Evolutionary conservation across 2,113 vertebrate genomes (phyloP).

Genomic region (Garra rufa): DNA sequence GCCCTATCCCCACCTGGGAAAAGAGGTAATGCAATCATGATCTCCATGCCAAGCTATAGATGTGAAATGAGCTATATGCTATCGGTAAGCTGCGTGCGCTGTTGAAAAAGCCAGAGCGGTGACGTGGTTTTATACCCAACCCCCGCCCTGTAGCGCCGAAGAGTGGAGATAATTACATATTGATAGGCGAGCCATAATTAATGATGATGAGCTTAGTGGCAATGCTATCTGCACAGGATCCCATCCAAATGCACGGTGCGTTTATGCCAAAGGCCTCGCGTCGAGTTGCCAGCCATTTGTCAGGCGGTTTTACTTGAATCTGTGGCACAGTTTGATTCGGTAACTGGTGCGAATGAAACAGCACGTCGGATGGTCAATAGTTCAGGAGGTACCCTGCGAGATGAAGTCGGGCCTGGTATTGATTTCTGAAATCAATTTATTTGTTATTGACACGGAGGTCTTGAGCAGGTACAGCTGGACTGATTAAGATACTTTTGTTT

Average conservation of each 20-base stretch:
- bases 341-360: conserved; percentile 55
- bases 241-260: conserved; percentile 56
- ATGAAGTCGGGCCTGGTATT: conserved; percentile 18
- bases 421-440: conserved; percentile 37
- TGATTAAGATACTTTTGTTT: not conserved
- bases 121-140: not conserved
- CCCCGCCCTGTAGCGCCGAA: conserved; percentile 46
- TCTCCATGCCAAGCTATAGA: conserved; percentile 64
- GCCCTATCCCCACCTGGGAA: conserved; percentile 67
- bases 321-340: conserved; percentile 58
- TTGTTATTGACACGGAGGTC: not conserved
- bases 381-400: not conserved
- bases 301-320: conserved; percentile 69
- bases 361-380: conserved; percentile 14
- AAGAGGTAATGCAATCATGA: conserved; percentile 70
- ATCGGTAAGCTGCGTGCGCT: not conserved
- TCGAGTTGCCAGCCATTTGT: conserved; percentile 63
- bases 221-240: conserved; percentile 67
- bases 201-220: conserved; percentile 67
- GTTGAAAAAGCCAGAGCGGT: not conserved
- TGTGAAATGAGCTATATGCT: conserved; percentile 7
- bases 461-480: not conserved
- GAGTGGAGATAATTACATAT: conserved; percentile 78
- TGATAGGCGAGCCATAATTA: conserved; percentile 76
- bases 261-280: conserved; percentile 59